These are phyloP conservation scores for Chaetodon auriga DNA, from an alignment of 2,113 vertebrate genomes.

Conservation along the genomic window DNA sequence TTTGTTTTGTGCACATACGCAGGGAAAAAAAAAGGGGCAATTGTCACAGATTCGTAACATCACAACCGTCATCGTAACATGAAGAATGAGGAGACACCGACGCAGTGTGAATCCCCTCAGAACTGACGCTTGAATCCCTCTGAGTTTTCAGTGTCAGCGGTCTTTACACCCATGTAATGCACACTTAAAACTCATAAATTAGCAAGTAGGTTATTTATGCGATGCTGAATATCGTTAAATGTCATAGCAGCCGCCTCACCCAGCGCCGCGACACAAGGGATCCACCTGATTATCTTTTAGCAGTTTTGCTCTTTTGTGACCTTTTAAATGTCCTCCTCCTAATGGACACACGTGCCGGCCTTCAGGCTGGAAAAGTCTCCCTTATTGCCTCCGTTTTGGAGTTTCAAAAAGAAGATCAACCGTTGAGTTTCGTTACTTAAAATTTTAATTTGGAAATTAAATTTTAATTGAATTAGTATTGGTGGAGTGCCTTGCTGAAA, in stretches of 20 bases:
- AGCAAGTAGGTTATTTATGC: conserved; percentile 10
- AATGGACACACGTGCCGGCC: conserved; percentile 2
- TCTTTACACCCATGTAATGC: conserved; percentile 5
- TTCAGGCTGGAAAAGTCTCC: conserved; percentile 14
- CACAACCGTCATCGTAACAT: background rate
- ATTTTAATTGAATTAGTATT: background rate
- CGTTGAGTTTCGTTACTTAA: too few relatives aligned
- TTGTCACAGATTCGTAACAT: background rate
- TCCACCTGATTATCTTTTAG: conserved; percentile 38
- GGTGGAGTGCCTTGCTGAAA: conserved; percentile 1
- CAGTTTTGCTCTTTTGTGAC: conserved; percentile 35
- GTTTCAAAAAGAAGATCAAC: conserved; percentile 16
- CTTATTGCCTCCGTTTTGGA: conserved; percentile 7
- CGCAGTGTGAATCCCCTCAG: background rate
- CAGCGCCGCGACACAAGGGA: conserved; percentile 21
- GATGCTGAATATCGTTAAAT: conserved; percentile 27
- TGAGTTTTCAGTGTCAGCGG: background rate
- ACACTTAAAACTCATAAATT: conserved; percentile 3
- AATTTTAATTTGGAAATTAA: too few relatives aligned
- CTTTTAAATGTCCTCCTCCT: conserved; percentile 28
- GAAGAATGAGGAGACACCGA: background rate
- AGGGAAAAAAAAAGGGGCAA: background rate
- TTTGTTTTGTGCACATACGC: background rate
- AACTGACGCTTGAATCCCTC: background rate
- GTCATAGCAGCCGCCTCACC: conserved; percentile 7